phyloP scores from a whole-genome alignment of 2,888 invertebrate genomes.

The Parascotia fuliginaria region DNA sequence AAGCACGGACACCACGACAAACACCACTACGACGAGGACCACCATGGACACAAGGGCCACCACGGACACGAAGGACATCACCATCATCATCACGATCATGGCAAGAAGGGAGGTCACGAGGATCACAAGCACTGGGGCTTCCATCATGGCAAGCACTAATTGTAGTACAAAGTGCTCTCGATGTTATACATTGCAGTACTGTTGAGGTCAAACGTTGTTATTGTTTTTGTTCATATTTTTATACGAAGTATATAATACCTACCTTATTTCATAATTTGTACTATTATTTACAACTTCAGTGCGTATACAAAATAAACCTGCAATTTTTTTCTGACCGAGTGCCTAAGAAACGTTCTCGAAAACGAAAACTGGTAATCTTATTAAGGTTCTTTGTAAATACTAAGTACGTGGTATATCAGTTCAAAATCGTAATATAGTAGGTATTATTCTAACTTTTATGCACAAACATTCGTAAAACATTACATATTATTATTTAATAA shows the following conservation, averaged over 20 bases:
- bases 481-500: too few relatives aligned
- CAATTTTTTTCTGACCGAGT: too few relatives aligned
- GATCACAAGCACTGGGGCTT: conserved; percentile 91
- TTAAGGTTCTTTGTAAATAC: too few relatives aligned
- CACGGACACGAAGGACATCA: conserved; percentile 91
- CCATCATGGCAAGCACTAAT: conserved; percentile 83
- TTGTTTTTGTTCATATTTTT: conserved; percentile 68
- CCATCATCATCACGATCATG: conserved; percentile 90
- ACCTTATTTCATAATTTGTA: conserved; percentile 22
- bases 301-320: too few relatives aligned
- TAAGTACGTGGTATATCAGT: too few relatives aligned
- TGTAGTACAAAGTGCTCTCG: conserved; percentile 21
- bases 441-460: too few relatives aligned
- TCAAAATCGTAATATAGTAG: too few relatives aligned
- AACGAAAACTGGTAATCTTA: too few relatives aligned
- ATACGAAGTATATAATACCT: conserved; percentile 65
- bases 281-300: neutral
- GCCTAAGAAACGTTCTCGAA: too few relatives aligned
- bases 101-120: conserved; percentile 91
- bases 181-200: conserved; percentile 45
- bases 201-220: conserved; percentile 68
- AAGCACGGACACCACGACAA: conserved; percentile 93
- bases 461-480: too few relatives aligned
- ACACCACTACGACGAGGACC: conserved; percentile 92
- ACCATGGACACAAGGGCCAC: conserved; percentile 92